Base-by-base conservation (phyloP, 2,888 invertebrate genomes). In the Neocrepidodera transversa region DNA sequence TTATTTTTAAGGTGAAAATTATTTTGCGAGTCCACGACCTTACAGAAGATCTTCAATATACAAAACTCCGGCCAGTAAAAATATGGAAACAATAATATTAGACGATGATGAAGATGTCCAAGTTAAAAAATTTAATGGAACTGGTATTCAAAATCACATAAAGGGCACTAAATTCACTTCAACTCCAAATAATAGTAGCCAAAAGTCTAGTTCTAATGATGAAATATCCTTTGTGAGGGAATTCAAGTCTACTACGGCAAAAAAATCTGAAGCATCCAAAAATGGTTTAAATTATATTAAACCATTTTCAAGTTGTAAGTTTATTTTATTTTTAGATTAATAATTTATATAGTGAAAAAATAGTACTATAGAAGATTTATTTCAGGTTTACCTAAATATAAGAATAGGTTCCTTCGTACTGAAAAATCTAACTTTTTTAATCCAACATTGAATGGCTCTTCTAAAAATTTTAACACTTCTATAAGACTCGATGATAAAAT, bases 401-500 rank as follows among this genome's bases (percentile, higher is more conserved):
- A 48, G 35, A 17, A 26, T 2, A 32, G 38, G 28, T 20, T 40
- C 7, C 10, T 10, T 6, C 54, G 54, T 1, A 63, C 55, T 42
- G 55, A 43, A 38, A 60, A 30, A 30, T 13, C 13, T 7, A 20
- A 28, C n/a, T 20, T 17, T 11, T 35, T 18, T 2, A 11, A n/a
- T 7, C 7, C 18, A n/a, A 14, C 8, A 26, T 38, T 50, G 4
- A 50, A 38, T 20, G 38, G n/a, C 26, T 18, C 49, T 35, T 35
- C 20, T 8, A 55, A 26, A 2, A 80, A 81, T 49, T 70, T 84
- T 32, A 79, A 82, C 26, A 82, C 83, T 73, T 81, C 84, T 53
- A 83, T 83, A 64, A 81, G 85, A 73, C 77, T 86, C 70, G 83
- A 84, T 66, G 85, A 85, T 64, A 85, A 85, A 70, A 79, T 77